Evolutionary conservation across 92 coral and sea anemone genomes (phyloP), one percentile per base, ranked within the genome.

Genomic region (Phenganax subtilis): DNA sequence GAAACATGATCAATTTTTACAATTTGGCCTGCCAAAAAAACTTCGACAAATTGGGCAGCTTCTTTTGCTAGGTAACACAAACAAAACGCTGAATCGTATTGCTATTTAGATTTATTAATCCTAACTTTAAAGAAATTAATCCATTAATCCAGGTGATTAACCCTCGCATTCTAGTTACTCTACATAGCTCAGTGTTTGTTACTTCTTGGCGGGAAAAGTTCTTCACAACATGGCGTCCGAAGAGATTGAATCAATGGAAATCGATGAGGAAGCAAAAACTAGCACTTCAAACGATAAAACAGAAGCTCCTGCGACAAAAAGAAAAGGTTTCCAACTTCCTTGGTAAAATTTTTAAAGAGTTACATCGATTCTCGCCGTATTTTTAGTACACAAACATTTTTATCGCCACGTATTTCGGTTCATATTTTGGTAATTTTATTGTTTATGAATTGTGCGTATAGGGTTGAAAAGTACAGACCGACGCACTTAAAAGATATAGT

Each of bases 381-480:
- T 37, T 57, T 54, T 37, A 29, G 14, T 27, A 76, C 11, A 53
- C 9, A 8, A 28, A 63, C 51, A 31, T 63, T 25, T 80, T 54
- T 54, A 66, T 20, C 25, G 25, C 25, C 25, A 20, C 25, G 25
- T 20, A 20, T 20, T 20, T 20, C 25, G 25, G 25, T 20, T 20
- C 25, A 20, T 20, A 20, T 20, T 30, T 8, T 47, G 9, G 3
- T 76, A 62, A 20, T 65, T 20, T 25, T 61, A 12, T 54, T 57
- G 30, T 71, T 53, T 10, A 9, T 5, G 7, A 55, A 53, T 55
- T 60, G 54, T 30, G 6, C 31, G 0, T 79, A 16, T 68, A 93
- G 98, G 98, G 98, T 93, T n/a, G 98, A 93, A 80, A 93, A 90
- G 84, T 93, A 91, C 84, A 88, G 98, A 81, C 98, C 98, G 56